A percentile compares a stretch with the other conserved stretches of the same genome.
Conservation (phyloP, 2,797 vertebrate species). For the Rhincodon typus region DNA sequence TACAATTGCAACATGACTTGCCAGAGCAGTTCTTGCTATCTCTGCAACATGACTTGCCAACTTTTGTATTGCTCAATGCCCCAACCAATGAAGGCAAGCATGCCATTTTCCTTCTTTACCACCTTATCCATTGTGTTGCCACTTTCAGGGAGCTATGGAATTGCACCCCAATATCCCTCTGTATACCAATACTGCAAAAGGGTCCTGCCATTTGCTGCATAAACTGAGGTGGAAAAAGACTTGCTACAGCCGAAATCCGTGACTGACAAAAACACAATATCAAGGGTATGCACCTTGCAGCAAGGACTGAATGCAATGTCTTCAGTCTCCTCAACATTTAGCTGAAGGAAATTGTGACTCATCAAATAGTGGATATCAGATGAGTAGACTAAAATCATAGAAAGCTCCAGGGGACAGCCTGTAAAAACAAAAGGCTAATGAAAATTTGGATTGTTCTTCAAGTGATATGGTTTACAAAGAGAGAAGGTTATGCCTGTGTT, state of each 20-base stretch:
- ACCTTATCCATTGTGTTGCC: too few species aligned
- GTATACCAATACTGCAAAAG: too few species aligned
- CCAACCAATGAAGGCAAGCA: too few species aligned
- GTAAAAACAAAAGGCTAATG: neutral
- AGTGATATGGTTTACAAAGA: neutral
- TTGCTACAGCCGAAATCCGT: neutral
- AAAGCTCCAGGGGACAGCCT: neutral
- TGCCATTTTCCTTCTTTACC: too few species aligned
- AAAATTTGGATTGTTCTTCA: neutral
- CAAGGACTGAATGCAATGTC: neutral
- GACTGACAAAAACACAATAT: neutral
- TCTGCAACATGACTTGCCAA: too few species aligned
- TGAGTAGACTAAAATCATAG: neutral
- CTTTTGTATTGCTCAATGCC: too few species aligned
- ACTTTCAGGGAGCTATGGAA: too few species aligned
- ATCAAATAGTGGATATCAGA: neutral
- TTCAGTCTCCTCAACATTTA: neutral
- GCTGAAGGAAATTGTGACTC: too few species aligned
- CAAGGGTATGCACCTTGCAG: neutral
- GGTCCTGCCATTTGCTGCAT: too few species aligned
- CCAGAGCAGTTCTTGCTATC: too few species aligned
- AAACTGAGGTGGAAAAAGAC: neutral
- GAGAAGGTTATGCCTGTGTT: neutral
- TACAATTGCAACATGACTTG: too few species aligned
- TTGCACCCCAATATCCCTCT: too few species aligned